phyloP scores from a whole-genome alignment of 2,888 invertebrate species.

The Drosophila fungiperda region DNA sequence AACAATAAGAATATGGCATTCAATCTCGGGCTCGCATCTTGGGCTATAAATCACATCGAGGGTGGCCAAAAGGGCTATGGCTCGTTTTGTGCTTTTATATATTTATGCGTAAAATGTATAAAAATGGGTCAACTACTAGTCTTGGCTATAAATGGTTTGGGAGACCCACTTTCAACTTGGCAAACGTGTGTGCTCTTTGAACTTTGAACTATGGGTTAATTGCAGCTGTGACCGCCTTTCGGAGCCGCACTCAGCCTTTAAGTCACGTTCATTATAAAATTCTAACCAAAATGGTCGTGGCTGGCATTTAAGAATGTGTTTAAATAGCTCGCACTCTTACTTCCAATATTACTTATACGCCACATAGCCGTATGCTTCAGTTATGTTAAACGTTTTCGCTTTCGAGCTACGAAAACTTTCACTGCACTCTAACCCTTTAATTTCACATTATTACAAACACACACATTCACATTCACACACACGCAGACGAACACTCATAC shows the following conservation, averaged over 20 bases:
- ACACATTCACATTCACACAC: constrained; percentile 10
- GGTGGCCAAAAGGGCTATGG: constrained; percentile 25
- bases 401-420: constrained; percentile 23
- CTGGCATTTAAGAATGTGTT: constrained; percentile 2
- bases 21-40: constrained; percentile 18
- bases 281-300: not conserved
- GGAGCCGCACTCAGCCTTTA: constrained; percentile 15
- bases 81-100: constrained; percentile 47
- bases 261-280: constrained; percentile 19
- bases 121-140: constrained; percentile 67
- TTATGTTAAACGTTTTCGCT: constrained; percentile 8
- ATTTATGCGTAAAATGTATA: constrained; percentile 35
- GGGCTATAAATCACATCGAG: constrained; percentile 41
- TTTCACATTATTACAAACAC: constrained; percentile 13
- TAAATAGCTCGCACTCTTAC: not conserved
- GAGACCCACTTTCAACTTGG: constrained; percentile 26
- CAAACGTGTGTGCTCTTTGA: constrained; percentile 58
- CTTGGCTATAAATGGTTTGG: constrained; percentile 23
- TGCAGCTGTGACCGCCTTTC: constrained; percentile 67
- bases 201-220: constrained; percentile 83
- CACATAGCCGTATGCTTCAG: constrained; percentile 1
- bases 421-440: constrained; percentile 39
- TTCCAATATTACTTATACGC: constrained; percentile 4
- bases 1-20: constrained; percentile 2
- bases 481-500: constrained; percentile 1